Conservation (phyloP, 2,113 vertebrate species). For the Turdus rufiventris region DNA sequence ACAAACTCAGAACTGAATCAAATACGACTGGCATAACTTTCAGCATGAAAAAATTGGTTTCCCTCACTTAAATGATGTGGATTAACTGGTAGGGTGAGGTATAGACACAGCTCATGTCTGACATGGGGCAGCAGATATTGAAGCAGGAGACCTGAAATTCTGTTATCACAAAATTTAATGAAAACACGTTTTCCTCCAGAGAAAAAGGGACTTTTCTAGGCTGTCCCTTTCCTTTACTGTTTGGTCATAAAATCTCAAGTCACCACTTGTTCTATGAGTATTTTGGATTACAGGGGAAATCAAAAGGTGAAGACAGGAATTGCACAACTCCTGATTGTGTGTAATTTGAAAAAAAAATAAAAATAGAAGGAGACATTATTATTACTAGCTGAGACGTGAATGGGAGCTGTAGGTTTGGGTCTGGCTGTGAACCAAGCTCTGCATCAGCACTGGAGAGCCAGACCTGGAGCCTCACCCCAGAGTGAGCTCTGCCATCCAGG, state of each 20-base stretch:
- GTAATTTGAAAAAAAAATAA: not conserved
- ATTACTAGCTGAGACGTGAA: not conserved
- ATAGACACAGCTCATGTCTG: not conserved
- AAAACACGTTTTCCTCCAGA: not conserved
- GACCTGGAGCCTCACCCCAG: not conserved
- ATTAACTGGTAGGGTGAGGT: not conserved
- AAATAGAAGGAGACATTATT: not conserved
- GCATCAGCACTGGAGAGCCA: not conserved
- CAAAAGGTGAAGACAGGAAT: not conserved
- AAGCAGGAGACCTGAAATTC: not conserved
- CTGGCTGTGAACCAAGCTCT: not conserved
- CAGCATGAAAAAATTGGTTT: not conserved
- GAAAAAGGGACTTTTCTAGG: not conserved
- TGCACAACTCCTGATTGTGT: not conserved
- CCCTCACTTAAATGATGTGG: not conserved
- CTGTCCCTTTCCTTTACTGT: not conserved
- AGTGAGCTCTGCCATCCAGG: not conserved
- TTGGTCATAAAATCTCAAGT: not conserved
- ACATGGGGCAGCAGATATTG: accelerated
- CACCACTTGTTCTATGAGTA: not conserved
- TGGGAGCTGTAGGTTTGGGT: not conserved
- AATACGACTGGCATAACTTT: not conserved
- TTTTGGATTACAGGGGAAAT: not conserved
- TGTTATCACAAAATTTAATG: not conserved
- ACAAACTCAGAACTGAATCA: not conserved